Evolutionary conservation across 1,140 invertebrate genomes (phyloP).

Genomic region (Riptortus pedestris): DNA sequence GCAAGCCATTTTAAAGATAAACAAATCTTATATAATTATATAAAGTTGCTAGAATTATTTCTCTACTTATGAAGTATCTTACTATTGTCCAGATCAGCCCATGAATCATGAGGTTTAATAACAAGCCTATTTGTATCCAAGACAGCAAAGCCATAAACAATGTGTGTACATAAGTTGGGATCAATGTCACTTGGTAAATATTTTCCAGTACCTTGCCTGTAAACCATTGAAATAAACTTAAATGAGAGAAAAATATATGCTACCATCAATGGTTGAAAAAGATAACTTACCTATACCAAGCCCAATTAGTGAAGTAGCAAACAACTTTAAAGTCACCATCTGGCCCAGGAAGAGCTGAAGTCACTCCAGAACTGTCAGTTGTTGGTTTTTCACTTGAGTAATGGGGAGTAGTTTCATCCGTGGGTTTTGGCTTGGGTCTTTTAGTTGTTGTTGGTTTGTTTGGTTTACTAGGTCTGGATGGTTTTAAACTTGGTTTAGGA

Average conservation of each 20-base stretch:
- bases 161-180: slow-evolving; percentile 56
- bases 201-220: slow-evolving; percentile 48
- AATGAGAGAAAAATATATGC: not conserved
- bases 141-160: slow-evolving; percentile 62
- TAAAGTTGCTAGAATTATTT: not conserved
- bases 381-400: not conserved
- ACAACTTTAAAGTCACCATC: slow-evolving; percentile 47
- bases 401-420: not conserved
- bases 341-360: slow-evolving; percentile 13
- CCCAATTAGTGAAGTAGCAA: slow-evolving; percentile 62
- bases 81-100: slow-evolving; percentile 57
- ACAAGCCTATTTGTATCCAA: slow-evolving; percentile 46
- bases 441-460: slow-evolving; percentile 21
- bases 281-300: slow-evolving; percentile 44
- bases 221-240: slow-evolving; percentile 18
- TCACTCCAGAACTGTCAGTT: slow-evolving; percentile 10
- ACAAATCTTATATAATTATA: not conserved
- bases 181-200: slow-evolving; percentile 55
- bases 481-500: slow-evolving; percentile 16
- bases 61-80: slow-evolving; percentile 30
- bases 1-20: not conserved
- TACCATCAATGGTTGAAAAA: not conserved
- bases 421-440: slow-evolving; percentile 8
- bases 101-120: slow-evolving; percentile 55
- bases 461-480: slow-evolving; percentile 19